Evolutionary conservation across 2,888 invertebrate species (phyloP).

Genomic region (Boloria euphrosyne): DNA sequence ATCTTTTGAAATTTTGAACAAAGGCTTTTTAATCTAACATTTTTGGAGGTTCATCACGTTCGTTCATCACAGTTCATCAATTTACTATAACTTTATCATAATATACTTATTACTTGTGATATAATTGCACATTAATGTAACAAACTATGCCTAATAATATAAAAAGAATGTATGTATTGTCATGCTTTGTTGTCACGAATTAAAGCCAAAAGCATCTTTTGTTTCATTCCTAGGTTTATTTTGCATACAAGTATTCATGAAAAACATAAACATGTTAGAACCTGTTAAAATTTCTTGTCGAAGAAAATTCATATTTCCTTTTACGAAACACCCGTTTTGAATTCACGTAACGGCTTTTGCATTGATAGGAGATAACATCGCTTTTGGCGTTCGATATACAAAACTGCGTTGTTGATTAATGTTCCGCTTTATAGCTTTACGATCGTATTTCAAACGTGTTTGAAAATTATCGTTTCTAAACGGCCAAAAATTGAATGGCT

Average conservation of each 20-base stretch:
- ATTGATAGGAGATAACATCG: slow-evolving; percentile 65
- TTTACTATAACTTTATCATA: background rate
- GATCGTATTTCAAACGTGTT: slow-evolving; percentile 43
- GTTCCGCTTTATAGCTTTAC: slow-evolving; percentile 59
- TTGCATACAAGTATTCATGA: no score
- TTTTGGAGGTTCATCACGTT: slow-evolving; percentile 12
- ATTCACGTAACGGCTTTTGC: slow-evolving; percentile 52
- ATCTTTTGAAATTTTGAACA: slow-evolving; percentile 8
- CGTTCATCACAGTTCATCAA: slow-evolving; percentile 9
- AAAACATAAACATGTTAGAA: slow-evolving; percentile 5
- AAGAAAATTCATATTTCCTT: slow-evolving; percentile 40
- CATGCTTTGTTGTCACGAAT: no score
- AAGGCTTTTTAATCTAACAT: slow-evolving; percentile 18
- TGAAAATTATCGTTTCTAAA: slow-evolving; percentile 43
- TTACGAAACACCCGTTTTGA: slow-evolving; percentile 36
- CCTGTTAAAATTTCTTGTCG: slow-evolving; percentile 20
- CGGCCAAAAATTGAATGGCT: slow-evolving; percentile 18
- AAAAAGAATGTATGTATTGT: no score
- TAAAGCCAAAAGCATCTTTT: no score
- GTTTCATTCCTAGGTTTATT: no score
- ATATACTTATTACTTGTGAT: background rate
- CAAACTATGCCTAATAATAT: no score
- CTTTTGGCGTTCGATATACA: slow-evolving; percentile 72
- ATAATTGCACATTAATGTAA: no score
- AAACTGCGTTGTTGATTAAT: slow-evolving; percentile 74